Evolutionary conservation across 2,888 invertebrate species (phyloP), one percentile per base, ranked within the genome.

Genomic region (Tribolium freemani): DNA sequence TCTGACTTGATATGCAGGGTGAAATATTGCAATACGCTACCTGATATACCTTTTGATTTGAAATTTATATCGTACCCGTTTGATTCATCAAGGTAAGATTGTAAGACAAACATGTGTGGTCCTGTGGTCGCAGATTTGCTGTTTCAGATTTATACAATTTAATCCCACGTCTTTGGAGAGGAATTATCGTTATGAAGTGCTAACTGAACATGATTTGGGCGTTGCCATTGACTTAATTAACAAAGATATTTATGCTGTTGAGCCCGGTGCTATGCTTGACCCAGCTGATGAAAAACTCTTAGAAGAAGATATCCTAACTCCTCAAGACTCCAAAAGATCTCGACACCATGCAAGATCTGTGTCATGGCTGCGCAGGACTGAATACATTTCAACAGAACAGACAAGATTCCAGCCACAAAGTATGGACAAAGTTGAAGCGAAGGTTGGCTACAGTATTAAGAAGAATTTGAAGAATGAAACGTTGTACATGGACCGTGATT

Each of bases 311-410:
- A 91, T 95, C 58, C 90, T 93, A 64, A 93, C 95, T 0, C 95
- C 94, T 0, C 94, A 95, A 82, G 96, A 96, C 84, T 94, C 96
- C 0, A 94, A 95, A 84, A 88, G 96, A 77, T 98, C 98, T 0
- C 90, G 95, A 5, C 98, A 98, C 88, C 99, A 99, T 89, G 97
- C 97, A 1, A 94, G 96, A 77, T 96, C 94, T 84, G 99, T 99
- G 0, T 98, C 99, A 0, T 99, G 99, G 99, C 90, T 99, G 84
- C 92, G 99, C 63, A 93, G 98, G 79, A 99, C 99, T 0, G 99
- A 99, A 86, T 99, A 99, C 83, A 99, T 99, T 82, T 98, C 98
- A 3, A 98, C 99, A 45, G 99, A 99, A 88, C 98, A 97, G 86
- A 99, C 98, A 13, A 91, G 99, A 75, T 99, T 98, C 87, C 97